A percentile compares a stretch with the other conserved stretches of the same genome.
Conservation (phyloP, 37 sponge, comb jelly and placozoan species). For the Eunapius fragilis region DNA sequence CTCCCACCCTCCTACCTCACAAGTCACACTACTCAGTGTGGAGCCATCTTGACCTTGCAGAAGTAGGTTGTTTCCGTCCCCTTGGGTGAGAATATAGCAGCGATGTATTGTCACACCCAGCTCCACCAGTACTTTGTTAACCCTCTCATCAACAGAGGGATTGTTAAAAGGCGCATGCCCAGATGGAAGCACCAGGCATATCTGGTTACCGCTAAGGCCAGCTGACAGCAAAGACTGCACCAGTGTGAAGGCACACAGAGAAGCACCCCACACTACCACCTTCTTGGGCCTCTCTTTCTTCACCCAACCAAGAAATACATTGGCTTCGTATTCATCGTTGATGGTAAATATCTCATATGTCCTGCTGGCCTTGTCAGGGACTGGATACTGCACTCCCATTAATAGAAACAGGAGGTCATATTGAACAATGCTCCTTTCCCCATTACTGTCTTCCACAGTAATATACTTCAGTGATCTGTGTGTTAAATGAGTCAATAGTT, state of each 20-base stretch:
- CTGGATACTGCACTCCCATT: slow-evolving; percentile 72
- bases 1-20: slow-evolving; percentile 29
- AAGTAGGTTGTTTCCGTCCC: background rate
- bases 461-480: slow-evolving; percentile 56
- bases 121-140: slow-evolving; percentile 47
- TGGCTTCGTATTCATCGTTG: slow-evolving; percentile 4
- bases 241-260: slow-evolving; percentile 54
- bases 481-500: background rate
- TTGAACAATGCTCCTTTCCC: slow-evolving; percentile 24
- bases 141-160: slow-evolving; percentile 41
- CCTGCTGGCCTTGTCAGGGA: background rate
- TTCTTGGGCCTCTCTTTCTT: background rate
- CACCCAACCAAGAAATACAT: slow-evolving; percentile 29
- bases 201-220: slow-evolving; percentile 33
- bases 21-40: background rate
- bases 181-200: slow-evolving; percentile 53
- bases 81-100: background rate
- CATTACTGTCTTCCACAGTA: slow-evolving; percentile 16
- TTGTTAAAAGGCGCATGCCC: slow-evolving; percentile 61
- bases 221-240: slow-evolving; percentile 49
- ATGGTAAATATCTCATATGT: background rate
- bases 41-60: background rate
- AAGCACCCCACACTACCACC: slow-evolving; percentile 68
- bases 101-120: background rate
- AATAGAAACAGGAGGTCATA: slow-evolving; percentile 83